A percentile compares a stretch with the other conserved stretches of the same genome.
Conservation (phyloP, 1,140 invertebrate genomes). For the Leucophenga varia region DNA sequence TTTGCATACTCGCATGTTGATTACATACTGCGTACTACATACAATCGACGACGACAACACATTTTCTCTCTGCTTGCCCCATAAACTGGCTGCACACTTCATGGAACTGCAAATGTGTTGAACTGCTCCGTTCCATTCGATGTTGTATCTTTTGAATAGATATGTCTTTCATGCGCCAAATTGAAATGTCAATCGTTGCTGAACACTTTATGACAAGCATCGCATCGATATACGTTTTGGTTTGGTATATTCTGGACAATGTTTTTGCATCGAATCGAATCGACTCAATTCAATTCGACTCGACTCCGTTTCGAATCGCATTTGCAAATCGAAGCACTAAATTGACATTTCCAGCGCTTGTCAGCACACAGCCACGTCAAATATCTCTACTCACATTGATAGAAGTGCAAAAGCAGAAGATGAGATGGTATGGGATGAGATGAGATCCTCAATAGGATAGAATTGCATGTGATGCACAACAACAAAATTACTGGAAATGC, state of each 20-base stretch:
- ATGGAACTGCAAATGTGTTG: not conserved
- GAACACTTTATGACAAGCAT: slow-evolving; percentile 51
- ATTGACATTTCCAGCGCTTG: slow-evolving; percentile 49
- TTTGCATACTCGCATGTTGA: slow-evolving; percentile 52
- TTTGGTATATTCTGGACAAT: not conserved
- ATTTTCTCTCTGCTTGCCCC: not conserved
- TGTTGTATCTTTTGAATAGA: too few species aligned
- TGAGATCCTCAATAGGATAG: too few species aligned
- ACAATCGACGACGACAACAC: too few species aligned
- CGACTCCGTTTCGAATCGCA: too few species aligned
- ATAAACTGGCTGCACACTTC: slow-evolving; percentile 5
- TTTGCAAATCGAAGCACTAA: slow-evolving; percentile 25
- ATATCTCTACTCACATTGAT: not conserved
- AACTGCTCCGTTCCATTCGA: too few species aligned
- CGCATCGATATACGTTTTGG: slow-evolving; percentile 16
- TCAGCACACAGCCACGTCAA: slow-evolving; percentile 17
- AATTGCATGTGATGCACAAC: too few species aligned
- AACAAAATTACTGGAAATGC: slow-evolving; percentile 35
- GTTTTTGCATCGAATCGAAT: too few species aligned
- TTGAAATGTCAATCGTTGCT: slow-evolving; percentile 48
- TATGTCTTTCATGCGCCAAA: slow-evolving; percentile 26
- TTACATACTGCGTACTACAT: slow-evolving; percentile 20
- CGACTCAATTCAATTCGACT: too few species aligned
- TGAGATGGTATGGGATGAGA: too few species aligned
- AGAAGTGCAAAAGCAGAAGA: too few species aligned